Conservation (phyloP, 2,113 vertebrate species). For the Pseudorectes ferrugineus region DNA sequence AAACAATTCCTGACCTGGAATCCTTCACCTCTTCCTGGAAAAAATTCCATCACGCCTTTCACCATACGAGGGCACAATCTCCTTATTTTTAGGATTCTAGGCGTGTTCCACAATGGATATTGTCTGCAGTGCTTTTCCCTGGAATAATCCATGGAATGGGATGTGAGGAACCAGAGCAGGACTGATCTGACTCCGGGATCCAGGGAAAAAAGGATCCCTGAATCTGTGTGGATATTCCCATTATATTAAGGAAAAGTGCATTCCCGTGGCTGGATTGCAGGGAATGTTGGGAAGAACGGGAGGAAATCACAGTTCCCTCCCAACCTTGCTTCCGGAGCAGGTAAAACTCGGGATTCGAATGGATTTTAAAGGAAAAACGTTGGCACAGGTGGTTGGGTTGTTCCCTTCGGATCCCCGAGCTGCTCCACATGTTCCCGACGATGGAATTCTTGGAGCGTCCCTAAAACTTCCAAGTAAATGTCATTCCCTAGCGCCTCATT, state of each 20-base stretch:
- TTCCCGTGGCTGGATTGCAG: background rate
- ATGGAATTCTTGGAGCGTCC: background rate
- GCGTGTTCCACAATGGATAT: rapidly evolving
- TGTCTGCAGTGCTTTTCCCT: background rate
- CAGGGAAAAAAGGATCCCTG: background rate
- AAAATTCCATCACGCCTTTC: background rate
- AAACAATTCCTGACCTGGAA: background rate
- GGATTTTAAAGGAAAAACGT: background rate
- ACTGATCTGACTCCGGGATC: background rate
- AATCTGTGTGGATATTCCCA: background rate
- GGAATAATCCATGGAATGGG: background rate
- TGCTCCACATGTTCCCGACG: background rate
- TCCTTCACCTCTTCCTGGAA: background rate
- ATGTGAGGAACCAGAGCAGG: background rate
- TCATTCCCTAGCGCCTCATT: rapidly evolving
- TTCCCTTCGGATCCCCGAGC: background rate
- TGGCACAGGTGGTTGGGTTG: background rate
- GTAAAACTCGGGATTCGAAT: rapidly evolving
- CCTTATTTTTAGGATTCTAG: background rate
- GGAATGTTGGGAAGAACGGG: background rate
- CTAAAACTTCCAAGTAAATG: background rate
- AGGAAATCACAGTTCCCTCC: background rate
- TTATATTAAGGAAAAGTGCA: background rate
- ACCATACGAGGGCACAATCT: background rate
- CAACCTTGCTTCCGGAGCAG: rapidly evolving